These are phyloP conservation scores for Endomychus coccineus DNA, from an alignment of 2,888 invertebrate species.

Conservation along the genomic window DNA sequence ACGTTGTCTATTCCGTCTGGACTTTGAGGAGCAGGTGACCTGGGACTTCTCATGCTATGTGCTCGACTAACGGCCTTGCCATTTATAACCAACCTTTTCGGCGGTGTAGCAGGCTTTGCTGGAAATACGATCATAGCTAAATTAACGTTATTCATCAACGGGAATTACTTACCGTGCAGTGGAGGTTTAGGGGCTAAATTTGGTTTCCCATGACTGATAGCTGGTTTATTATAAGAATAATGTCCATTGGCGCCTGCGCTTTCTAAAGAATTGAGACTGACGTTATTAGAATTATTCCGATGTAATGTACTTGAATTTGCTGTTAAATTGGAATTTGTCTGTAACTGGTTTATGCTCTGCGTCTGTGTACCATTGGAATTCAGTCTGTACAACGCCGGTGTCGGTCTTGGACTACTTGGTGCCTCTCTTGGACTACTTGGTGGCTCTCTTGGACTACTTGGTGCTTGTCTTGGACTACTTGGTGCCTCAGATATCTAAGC, in stretches of 20 bases:
- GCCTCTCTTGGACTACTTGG: too few species aligned
- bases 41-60: slow-evolving; percentile 78
- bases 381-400: too few species aligned
- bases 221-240: slow-evolving; percentile 40
- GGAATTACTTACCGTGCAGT: slow-evolving; percentile 37
- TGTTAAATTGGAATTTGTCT: too few species aligned
- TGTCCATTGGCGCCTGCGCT: slow-evolving; percentile 15
- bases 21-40: slow-evolving; percentile 54
- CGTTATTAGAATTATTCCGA: slow-evolving; percentile 41
- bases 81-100: slow-evolving; percentile 55
- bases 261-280: slow-evolving; percentile 35
- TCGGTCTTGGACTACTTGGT: too few species aligned
- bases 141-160: background rate
- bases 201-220: slow-evolving; percentile 67
- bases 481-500: too few species aligned
- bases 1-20: slow-evolving; percentile 25
- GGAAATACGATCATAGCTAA: background rate
- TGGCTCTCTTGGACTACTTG: too few species aligned
- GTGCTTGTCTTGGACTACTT: too few species aligned
- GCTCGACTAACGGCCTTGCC: slow-evolving; percentile 61
- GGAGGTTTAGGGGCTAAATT: slow-evolving; percentile 81
- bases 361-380: too few species aligned
- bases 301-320: slow-evolving; percentile 35
- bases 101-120: slow-evolving; percentile 57
- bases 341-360: too few species aligned